These are phyloP conservation scores for Stegana nigrithorax DNA, from an alignment of 2,888 invertebrate species.

Conservation along the genomic window DNA sequence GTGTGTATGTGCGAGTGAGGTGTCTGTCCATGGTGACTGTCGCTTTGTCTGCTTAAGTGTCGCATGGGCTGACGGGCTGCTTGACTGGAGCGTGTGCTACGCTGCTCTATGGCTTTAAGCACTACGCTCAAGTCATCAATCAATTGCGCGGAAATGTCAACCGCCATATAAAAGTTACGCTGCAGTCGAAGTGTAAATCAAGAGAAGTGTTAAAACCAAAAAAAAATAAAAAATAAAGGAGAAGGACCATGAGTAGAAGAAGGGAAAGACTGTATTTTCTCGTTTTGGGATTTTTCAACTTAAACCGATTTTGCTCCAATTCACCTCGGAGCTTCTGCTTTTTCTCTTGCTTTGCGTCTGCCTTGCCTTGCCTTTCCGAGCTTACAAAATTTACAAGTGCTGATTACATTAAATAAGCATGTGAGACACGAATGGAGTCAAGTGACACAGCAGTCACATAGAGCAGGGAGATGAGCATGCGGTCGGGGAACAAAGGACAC, in stretches of 20 bases:
- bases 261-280: not conserved
- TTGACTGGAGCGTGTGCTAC: too few species aligned
- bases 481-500: too few species aligned
- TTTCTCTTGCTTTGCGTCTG: too few species aligned
- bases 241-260: too few species aligned
- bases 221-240: not conserved
- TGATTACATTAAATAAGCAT: conserved; percentile 19
- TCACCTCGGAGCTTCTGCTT: not conserved
- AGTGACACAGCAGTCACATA: too few species aligned
- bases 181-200: not conserved
- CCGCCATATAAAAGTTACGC: conserved; percentile 7
- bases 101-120: conserved; percentile 12
- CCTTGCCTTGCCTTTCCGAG: too few species aligned
- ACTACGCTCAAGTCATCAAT: conserved; percentile 13
- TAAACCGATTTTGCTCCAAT: not conserved
- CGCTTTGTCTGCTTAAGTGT: too few species aligned
- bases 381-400: conserved; percentile 11
- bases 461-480: too few species aligned
- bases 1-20: too few species aligned
- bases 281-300: not conserved
- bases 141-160: conserved; percentile 19
- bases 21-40: too few species aligned
- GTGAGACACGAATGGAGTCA: not conserved
- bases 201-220: not conserved
- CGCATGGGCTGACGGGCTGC: too few species aligned